Percentiles rank a stretch among this genome's conserved stretches.
Conservation (phyloP, 2,113 vertebrate genomes). For the Pedetes capensis region DNA sequence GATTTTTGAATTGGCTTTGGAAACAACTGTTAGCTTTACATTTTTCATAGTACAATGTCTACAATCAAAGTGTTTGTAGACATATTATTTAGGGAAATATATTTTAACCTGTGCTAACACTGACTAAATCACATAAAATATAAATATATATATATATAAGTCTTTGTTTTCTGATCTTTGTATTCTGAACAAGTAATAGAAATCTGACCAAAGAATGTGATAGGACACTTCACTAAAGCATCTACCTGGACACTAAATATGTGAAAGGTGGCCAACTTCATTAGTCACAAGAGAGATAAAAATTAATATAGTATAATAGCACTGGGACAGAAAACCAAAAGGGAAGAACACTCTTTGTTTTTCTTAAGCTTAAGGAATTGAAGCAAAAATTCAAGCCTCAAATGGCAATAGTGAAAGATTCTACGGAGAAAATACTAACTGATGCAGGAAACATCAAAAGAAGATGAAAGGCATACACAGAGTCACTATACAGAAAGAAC, state of each 20-base stretch:
- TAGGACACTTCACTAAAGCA: neutral
- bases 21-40: conserved; percentile 76
- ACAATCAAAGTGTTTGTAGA: conserved; percentile 64
- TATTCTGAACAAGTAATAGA: neutral
- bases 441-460: too few relatives aligned
- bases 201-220: neutral
- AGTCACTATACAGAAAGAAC: too few relatives aligned
- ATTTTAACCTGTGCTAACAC: conserved; percentile 38
- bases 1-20: neutral
- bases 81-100: conserved; percentile 58
- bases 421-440: too few relatives aligned
- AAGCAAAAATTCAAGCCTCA: too few relatives aligned
- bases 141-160: too few relatives aligned
- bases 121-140: conserved; percentile 12
- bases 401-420: too few relatives aligned
- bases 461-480: too few relatives aligned
- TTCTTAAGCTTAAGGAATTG: too few relatives aligned
- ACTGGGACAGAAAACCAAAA: too few relatives aligned
- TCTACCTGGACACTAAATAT: too few relatives aligned
- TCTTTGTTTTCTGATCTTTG: too few relatives aligned
- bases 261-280: neutral
- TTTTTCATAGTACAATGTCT: conserved; percentile 76
- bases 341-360: too few relatives aligned
- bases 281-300: neutral
- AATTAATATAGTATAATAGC: neutral